Conservation (phyloP, 2,113 vertebrate genomes). For the Tragelaphus scriptus region DNA sequence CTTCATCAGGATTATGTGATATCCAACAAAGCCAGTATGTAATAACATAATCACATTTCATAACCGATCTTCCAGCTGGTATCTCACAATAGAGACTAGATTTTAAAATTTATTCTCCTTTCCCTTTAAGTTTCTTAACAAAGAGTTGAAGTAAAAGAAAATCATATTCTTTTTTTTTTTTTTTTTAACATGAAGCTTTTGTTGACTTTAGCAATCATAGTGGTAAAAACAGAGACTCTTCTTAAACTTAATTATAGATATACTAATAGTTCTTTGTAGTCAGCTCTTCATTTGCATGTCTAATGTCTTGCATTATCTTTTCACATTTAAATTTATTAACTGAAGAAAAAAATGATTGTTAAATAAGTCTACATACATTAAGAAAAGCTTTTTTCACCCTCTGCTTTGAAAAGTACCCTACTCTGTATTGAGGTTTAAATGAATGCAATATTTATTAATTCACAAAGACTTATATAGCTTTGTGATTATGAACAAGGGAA, state of each 20-base stretch:
- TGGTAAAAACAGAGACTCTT: slow-evolving; percentile 59
- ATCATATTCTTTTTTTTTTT: slow-evolving; percentile 29
- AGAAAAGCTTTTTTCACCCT: slow-evolving; percentile 52
- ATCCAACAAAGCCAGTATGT: background rate
- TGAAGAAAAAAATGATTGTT: slow-evolving; percentile 65
- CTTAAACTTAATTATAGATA: slow-evolving; percentile 73
- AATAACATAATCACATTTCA: slow-evolving; percentile 19
- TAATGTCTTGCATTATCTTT: slow-evolving; percentile 63
- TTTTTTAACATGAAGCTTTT: slow-evolving; percentile 65
- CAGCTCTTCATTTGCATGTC: slow-evolving; percentile 53
- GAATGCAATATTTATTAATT: slow-evolving; percentile 79
- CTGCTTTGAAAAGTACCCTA: slow-evolving; percentile 71
- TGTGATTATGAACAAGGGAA: slow-evolving; percentile 74
- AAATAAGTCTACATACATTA: slow-evolving; percentile 57
- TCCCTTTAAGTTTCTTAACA: slow-evolving; percentile 33
- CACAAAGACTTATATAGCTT: slow-evolving; percentile 74
- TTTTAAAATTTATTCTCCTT: background rate
- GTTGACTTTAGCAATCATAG: slow-evolving; percentile 56
- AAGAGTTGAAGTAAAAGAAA: slow-evolving; percentile 51
- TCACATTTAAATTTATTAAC: slow-evolving; percentile 64
- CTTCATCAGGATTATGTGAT: slow-evolving; percentile 22
- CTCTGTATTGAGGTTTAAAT: slow-evolving; percentile 60
- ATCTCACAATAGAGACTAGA: background rate
- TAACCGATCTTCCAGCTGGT: background rate
- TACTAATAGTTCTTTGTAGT: slow-evolving; percentile 61